Base-by-base conservation (phyloP, 2,113 vertebrate species). In the Larimichthys crocea region DNA sequence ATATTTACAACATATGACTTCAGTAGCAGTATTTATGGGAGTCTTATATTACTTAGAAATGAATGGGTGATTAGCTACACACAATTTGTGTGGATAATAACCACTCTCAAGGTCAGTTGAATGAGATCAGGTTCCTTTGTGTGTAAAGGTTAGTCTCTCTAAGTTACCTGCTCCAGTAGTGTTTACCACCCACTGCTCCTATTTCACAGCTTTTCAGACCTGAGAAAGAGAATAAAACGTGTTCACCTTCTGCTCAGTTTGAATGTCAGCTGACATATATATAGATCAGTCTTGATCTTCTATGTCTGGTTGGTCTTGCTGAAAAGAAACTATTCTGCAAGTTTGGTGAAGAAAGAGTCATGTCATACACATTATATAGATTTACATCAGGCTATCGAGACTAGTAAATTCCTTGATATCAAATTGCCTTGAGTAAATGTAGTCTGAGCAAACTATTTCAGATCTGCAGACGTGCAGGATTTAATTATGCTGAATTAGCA, bases 401-500 rank as follows among this genome's bases (percentile, higher is more conserved):
- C 79, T 22, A 79, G 52, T 17, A 55, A 76, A 76, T 74, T 64
- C 66, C 44, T 16, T 24, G 35, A 75, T 85, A 78, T 78, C 56
- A 75, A 44, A 75, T 52, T 56, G 69, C 80, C 50, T 59, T 31
- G 48, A 85, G 73, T 64, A 76, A 59, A 83, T 83, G 74, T 55
- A 71, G 48, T 65, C 61, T 44, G 50, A 74, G 73, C 48, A 42
- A 17, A 46, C 40, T 19, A 48, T 75, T 83, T 65, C 46, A 68
- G 49, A 86, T 88, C 62, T 82, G 86, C 67, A 76, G 42, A 74
- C 74, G 26, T 69, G 76, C 80, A 66, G 53, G 72, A 84, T 82
- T 76, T 77, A 82, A 85, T 76, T 78, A 72, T 80, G 84, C 72
- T 80, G 79, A 90, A 86, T 85, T 84, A 77, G 80, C 78, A 82